phyloP scores from a whole-genome alignment of 2,888 invertebrate genomes.

The Coenonympha glycerion region DNA sequence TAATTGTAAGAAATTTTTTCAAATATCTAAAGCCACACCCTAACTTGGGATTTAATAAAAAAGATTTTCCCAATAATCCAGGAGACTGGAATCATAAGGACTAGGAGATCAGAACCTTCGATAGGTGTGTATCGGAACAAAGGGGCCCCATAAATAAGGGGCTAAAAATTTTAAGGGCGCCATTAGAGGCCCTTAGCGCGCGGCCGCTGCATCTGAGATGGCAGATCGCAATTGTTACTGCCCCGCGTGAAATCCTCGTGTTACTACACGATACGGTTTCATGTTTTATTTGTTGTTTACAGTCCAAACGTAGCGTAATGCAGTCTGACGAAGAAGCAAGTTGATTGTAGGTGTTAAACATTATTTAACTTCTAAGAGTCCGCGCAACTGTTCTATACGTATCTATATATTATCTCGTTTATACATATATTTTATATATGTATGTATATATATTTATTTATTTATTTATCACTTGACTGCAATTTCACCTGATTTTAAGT shows the following conservation, averaged over 20 bases:
- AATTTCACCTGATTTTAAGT: too few species aligned
- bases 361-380: too few species aligned
- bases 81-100: slow-evolving; percentile 49
- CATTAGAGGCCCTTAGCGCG: slow-evolving; percentile 69
- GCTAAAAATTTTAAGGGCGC: slow-evolving; percentile 72
- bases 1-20: too few species aligned
- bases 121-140: slow-evolving; percentile 54
- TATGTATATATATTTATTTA: too few species aligned
- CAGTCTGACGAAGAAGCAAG: neutral
- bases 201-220: slow-evolving; percentile 38
- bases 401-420: too few species aligned
- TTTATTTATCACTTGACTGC: too few species aligned
- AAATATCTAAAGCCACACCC: too few species aligned
- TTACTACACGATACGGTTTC: slow-evolving; percentile 7
- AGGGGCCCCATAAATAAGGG: slow-evolving; percentile 67
- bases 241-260: slow-evolving; percentile 43
- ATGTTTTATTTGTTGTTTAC: neutral
- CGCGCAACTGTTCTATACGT: too few species aligned
- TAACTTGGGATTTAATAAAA: neutral
- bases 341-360: too few species aligned
- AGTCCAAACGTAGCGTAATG: neutral
- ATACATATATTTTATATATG: too few species aligned
- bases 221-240: slow-evolving; percentile 45
- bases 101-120: slow-evolving; percentile 47
- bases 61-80: neutral